A percentile compares a stretch with the other conserved stretches of the same genome.
phyloP scores from a whole-genome alignment of 2,888 invertebrate species.

The Ceratothoa steindachneri region DNA sequence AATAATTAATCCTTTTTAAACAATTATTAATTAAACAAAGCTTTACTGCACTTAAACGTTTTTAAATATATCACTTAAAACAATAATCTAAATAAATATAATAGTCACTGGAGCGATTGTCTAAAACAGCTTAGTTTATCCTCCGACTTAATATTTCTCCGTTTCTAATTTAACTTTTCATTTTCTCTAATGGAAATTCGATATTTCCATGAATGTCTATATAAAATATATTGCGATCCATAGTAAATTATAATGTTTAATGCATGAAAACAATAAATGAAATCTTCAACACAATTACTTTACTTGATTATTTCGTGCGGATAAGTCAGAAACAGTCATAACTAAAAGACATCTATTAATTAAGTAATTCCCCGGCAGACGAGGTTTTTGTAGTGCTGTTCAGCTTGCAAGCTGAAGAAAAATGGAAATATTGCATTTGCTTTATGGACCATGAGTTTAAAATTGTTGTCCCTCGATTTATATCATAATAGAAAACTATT shows the following conservation, averaged over 20 bases:
- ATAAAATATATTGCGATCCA: slow-evolving; percentile 2
- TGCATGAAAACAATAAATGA: slow-evolving; percentile 42
- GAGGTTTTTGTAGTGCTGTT: background rate
- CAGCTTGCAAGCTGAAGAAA: background rate
- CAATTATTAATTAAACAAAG: slow-evolving; percentile 1
- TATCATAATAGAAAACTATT: no score
- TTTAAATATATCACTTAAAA: background rate
- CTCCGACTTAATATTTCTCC: slow-evolving; percentile 45
- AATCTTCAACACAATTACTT: slow-evolving; percentile 28
- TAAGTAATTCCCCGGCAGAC: slow-evolving; percentile 23
- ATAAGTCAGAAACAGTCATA: background rate
- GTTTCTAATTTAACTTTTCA: slow-evolving; percentile 41
- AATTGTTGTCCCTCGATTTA: no score
- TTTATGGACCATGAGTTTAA: background rate
- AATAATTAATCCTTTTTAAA: slow-evolving; percentile 27
- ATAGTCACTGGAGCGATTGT: slow-evolving; percentile 18
- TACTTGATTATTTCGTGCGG: background rate
- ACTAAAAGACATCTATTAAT: slow-evolving; percentile 33
- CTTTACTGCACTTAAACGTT: background rate
- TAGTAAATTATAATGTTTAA: slow-evolving; percentile 21
- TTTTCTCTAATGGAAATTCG: slow-evolving; percentile 45
- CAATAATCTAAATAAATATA: slow-evolving; percentile 7
- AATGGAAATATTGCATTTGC: slow-evolving; percentile 13
- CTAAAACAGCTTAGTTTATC: slow-evolving; percentile 47
- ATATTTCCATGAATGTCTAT: slow-evolving; percentile 32